Conservation (phyloP, 2,888 invertebrate genomes). For the Germaria angustata region DNA sequence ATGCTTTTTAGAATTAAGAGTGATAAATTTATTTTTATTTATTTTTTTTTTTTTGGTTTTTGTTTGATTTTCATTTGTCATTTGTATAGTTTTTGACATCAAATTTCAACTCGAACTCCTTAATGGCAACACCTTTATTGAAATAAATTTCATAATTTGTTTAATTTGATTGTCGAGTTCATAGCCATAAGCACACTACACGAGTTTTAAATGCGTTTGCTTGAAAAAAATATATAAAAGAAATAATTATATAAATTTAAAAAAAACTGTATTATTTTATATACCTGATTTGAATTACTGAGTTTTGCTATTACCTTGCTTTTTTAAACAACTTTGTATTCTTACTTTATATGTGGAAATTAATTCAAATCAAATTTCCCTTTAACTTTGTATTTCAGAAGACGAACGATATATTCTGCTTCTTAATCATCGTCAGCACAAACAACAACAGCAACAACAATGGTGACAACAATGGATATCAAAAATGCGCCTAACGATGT, state of each 20-base stretch:
- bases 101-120: neutral
- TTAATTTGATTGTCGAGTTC: conserved; percentile 16
- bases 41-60: too few relatives aligned
- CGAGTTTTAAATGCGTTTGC: conserved; percentile 44
- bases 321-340: neutral
- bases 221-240: neutral
- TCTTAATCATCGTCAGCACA: neutral
- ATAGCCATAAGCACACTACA: conserved; percentile 21
- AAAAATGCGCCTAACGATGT: neutral
- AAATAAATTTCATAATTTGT: too few relatives aligned
- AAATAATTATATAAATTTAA: conserved; percentile 15
- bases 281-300: conserved; percentile 52
- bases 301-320: conserved; percentile 20
- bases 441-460: neutral
- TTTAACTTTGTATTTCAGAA: conserved; percentile 72
- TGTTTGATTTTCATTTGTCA: too few relatives aligned
- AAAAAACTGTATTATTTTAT: conserved; percentile 24
- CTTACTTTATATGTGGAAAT: conserved; percentile 67
- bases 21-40: too few relatives aligned
- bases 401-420: conserved; percentile 54
- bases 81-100: too few relatives aligned
- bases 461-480: conserved; percentile 2
- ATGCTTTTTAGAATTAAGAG: too few relatives aligned
- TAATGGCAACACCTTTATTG: too few relatives aligned
- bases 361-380: conserved; percentile 74